Base-by-base conservation (phyloP, 2,113 vertebrate genomes). In the Gorsachius goisagi region DNA sequence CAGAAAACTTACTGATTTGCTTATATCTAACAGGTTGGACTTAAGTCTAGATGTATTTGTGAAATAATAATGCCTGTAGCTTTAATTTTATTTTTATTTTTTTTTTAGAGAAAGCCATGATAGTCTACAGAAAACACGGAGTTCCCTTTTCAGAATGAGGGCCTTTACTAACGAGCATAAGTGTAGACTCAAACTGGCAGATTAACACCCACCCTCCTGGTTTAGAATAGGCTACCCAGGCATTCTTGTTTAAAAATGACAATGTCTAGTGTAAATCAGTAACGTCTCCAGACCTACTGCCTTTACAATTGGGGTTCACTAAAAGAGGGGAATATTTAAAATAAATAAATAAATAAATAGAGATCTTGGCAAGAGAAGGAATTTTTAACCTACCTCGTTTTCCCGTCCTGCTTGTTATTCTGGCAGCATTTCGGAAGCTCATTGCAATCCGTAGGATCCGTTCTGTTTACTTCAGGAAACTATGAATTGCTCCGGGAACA, bases 381-480 rank as follows among this genome's bases (percentile, higher is more conserved):
- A 9, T 90, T 92, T 93, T 83, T 44, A 85, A 72, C 37, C 23
- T 84, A 12, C 47, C 33, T 71, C 11, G 0, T 86, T 88, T 80
- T 86, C 44, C 28, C 82, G 37, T 16, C 45, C 55, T n/a, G 15
- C 33, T 53, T 35, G 2, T 89, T 95, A 81, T 66, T 81, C 74
- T 78, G 80, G 77, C 49, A 88, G 84, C 59, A 6, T 89, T 89
- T 95, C 62, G 5, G 1, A 75, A 69, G 84, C 69, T 78, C 39
- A 24, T n/a, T 58, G 74, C 41, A 91, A 59, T 75, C 37, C 24
- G 74, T 79, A 44, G 80, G 66, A 72, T 95, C 87, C 8, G 1
- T 92, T 97, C 89, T 82, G 58, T 91, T 95, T 74, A 50, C 85
- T 93, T 85, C 90, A 85, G 86, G 53, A 58, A 76, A 49, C 76